Base-by-base conservation (phyloP, 92 coral and sea anemone genomes). In the Palythoa grandis region DNA sequence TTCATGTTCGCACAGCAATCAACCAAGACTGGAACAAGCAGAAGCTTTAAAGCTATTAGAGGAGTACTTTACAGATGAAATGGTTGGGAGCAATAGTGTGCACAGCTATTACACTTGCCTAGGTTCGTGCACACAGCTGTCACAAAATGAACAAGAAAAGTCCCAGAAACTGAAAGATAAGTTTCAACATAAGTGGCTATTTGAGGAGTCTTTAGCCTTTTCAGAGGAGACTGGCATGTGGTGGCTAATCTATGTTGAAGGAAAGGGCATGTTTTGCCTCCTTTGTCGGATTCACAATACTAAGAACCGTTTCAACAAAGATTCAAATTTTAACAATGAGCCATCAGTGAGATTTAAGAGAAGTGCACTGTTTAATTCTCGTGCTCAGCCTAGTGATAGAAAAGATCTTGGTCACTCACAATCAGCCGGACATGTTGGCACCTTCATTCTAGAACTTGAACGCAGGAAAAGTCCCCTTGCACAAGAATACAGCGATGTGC, bases 221-320 rank as follows among this genome's bases (percentile, higher is more conserved):
- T 38, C 58, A 2, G 9, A 63, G 40, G 76, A 82, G 65, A 48
- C 86, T 35, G 91, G 91, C 65, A 73, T 88, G 79, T 84, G 79
- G 74, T 88, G 88, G 88, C 79, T 88, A 3, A 23, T 69, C 57
- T 88, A 23, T 71, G 53, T 65, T 12, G 85, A 84, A 88, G 88
- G 91, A 20, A 70, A 88, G 60, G 91, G 74, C 70, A 84, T 88
- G 91, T 84, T 83, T 85, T 83, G 91, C 88, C 84, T 83, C 4
- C 91, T 83, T 73, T 85, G 86, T 24, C 74, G 88, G 20, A 68
- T 78, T 5, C 88, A 84, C 58, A 84, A 78, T 22, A 77, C 76
- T n/a, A 78, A 70, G 68, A 89, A 77, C 86, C 76, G 10, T 72
- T 85, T 52, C 82, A 89, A 89, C 89, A 88, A 83, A 72, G 60